Evolutionary conservation across 2,888 invertebrate species (phyloP), one percentile per base, ranked within the genome.

Genomic region (Dastarcus helophoroides): DNA sequence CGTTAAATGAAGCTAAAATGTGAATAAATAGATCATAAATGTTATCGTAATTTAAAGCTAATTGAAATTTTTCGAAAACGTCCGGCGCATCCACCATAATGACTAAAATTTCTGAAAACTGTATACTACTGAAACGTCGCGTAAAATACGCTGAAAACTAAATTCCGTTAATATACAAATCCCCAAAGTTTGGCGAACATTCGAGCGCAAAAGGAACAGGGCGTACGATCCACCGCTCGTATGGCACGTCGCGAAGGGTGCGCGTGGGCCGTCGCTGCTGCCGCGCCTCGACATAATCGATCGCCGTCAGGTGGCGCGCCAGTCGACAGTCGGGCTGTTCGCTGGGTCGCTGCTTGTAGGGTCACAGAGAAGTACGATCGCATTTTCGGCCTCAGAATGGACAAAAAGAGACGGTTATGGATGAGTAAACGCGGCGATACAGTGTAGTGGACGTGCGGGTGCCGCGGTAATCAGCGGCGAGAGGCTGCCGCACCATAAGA

Each of bases 401-500:
- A 53, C 47, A 54, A 52, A 52, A 55, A 53, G 47, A 49, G 56
- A 46, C 49, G 53, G 56, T 46, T 50, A 42, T 50, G 48, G 36
- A 40, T 47, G 50, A 47, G 46, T 47, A 47, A 47, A 53, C 53
- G 54, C 47, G 50, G 49, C 48, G 47, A 44, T 37, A 47, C 43
- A 47, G 47, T 50, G 39, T 50, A 51, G 54, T 54, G 52, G 39
- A 38, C 43, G 50, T 52, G 50, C 42, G 43, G 44, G 50, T 49
- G 49, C 36, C 32, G 37, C 40, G 42, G 43, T 43, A 43, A 41
- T 46, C 48, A 44, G 46, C 41, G 45, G 44, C 41, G 34, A 36
- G 43, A 47, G 48, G 47, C 46, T 51, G 52, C 62, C 68, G 67
- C 69, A 65, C 65, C 67, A 67, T 66, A 68, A 69, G 60, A 67